Evolutionary conservation across 35 echinoderm and acorn worm species (phyloP).

Genomic region (Antedon bifida): DNA sequence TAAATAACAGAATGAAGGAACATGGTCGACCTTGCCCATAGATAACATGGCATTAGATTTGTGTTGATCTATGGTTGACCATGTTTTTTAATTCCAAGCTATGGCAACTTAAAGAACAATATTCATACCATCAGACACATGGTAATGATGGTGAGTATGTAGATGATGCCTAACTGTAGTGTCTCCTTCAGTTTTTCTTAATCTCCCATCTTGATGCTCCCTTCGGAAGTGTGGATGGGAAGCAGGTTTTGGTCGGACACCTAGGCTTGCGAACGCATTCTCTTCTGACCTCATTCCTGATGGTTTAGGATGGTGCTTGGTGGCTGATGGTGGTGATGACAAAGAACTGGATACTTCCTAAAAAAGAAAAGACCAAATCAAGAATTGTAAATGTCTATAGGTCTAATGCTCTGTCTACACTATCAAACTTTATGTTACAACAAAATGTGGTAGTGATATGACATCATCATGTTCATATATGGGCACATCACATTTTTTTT

Average conservation of each 20-base stretch:
- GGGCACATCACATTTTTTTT: no score
- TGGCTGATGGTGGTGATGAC: not conserved
- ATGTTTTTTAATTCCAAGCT: not conserved
- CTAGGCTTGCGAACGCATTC: not conserved
- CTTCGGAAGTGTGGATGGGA: not conserved
- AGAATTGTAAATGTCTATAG: no score
- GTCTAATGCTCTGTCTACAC: no score
- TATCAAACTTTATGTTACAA: no score
- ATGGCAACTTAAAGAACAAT: not conserved
- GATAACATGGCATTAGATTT: no score
- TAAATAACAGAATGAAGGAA: no score
- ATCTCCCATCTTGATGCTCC: not conserved
- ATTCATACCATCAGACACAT: conserved; percentile 32
- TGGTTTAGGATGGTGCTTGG: not conserved
- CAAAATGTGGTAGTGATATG: no score
- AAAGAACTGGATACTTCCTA: not conserved
- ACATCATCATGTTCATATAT: no score
- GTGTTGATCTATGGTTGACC: no score
- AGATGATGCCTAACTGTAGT: conserved; percentile 7
- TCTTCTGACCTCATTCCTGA: not conserved
- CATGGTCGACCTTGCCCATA: no score
- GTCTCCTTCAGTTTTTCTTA: not conserved
- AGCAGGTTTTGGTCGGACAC: not conserved
- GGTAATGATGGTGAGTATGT: conserved; percentile 70
- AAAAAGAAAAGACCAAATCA: no score